Evolutionary conservation across 2,113 vertebrate genomes (phyloP).

Genomic region (Verasper variegatus): DNA sequence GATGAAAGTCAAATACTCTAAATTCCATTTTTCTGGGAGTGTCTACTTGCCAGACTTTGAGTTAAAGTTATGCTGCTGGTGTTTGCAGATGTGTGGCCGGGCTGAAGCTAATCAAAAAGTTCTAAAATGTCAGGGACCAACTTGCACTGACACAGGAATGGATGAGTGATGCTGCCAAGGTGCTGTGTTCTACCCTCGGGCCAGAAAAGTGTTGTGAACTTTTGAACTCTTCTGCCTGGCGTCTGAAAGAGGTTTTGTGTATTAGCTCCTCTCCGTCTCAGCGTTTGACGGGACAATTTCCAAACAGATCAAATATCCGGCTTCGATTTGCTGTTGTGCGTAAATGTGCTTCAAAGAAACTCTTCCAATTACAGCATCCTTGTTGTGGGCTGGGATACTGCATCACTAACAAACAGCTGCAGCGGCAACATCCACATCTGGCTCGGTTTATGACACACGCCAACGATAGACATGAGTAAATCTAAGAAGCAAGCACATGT

Average conservation of each 20-base stretch:
- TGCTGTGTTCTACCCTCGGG: too few species aligned
- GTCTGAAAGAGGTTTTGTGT: too few species aligned
- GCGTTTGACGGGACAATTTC: conserved; percentile 29
- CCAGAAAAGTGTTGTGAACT: too few species aligned
- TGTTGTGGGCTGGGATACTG: not conserved
- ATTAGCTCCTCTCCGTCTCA: not conserved
- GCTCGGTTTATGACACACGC: conserved; percentile 4
- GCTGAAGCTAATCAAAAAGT: too few species aligned
- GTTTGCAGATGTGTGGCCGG: too few species aligned
- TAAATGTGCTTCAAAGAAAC: not conserved
- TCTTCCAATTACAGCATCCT: not conserved
- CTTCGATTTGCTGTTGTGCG: conserved; percentile 1
- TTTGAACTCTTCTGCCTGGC: too few species aligned
- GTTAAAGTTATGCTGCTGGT: not conserved
- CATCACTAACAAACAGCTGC: not conserved
- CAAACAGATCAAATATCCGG: conserved; percentile 17
- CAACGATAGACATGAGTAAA: not conserved
- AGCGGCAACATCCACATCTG: conserved; percentile 22
- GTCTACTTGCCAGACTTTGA: not conserved
- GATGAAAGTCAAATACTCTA: not conserved
- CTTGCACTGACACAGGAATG: too few species aligned
- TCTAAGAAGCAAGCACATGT: conserved; percentile 2
- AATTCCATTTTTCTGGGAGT: not conserved
- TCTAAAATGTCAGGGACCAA: too few species aligned
- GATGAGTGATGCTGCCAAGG: too few species aligned